These are phyloP conservation scores for Mesitornis unicolor DNA, from an alignment of 2,113 vertebrate genomes.

Conservation along the genomic window DNA sequence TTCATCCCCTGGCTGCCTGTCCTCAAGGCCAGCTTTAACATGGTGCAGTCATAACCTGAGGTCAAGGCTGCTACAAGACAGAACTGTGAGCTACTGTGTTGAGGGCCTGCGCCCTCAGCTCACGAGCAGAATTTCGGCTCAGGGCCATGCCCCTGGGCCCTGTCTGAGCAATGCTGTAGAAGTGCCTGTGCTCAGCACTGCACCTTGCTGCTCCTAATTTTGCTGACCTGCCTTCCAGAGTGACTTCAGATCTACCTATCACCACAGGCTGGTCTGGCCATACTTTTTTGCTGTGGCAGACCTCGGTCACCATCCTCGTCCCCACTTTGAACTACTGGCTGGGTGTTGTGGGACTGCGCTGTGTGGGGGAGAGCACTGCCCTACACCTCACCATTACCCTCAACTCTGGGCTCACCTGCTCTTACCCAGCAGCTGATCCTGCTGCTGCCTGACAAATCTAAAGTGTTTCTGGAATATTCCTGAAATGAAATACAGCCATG, in stretches of 20 bases:
- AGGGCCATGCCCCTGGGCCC: too few species aligned
- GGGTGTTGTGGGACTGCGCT: neutral
- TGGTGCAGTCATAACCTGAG: neutral
- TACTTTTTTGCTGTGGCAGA: too few species aligned
- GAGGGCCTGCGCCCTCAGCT: neutral
- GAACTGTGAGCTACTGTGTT: neutral
- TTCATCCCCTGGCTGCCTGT: neutral
- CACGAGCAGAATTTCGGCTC: neutral
- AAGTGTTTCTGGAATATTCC: neutral
- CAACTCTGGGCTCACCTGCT: neutral
- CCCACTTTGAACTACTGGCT: neutral
- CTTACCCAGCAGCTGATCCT: neutral
- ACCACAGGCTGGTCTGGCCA: neutral
- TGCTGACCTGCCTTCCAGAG: neutral
- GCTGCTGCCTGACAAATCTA: neutral
- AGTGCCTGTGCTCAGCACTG: neutral
- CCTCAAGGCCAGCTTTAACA: neutral
- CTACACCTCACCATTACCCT: neutral
- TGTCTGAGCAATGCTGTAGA: neutral
- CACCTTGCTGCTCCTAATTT: neutral
- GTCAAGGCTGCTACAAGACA: neutral
- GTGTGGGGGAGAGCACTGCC: neutral
- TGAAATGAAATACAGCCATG: neutral
- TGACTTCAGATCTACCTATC: neutral
- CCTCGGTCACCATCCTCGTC: rapidly evolving